Evolutionary conservation across 2,113 vertebrate genomes (phyloP).

Genomic region (Passer montanus): DNA sequence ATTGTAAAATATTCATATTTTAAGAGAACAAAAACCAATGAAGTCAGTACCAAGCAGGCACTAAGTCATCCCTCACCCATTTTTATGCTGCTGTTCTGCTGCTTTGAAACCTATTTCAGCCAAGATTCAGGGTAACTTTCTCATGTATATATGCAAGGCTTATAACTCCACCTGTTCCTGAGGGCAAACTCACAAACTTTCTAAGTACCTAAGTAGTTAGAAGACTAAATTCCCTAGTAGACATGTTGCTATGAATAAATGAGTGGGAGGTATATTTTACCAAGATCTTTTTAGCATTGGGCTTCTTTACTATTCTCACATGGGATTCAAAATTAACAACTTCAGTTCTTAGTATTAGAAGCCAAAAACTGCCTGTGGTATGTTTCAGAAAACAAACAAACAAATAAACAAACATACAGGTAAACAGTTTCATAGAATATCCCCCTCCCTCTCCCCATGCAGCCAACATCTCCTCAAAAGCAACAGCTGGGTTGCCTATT

Average conservation of each 20-base stretch:
- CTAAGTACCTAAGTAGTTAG: neutral
- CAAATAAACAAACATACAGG: neutral
- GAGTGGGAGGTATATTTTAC: neutral
- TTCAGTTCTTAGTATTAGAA: neutral
- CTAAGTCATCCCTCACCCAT: neutral
- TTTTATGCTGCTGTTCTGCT: neutral
- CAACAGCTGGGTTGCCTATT: neutral
- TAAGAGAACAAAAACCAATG: neutral
- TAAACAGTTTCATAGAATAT: neutral
- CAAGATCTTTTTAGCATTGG: neutral
- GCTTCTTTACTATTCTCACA: neutral
- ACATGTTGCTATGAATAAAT: neutral
- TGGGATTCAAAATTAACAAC: neutral
- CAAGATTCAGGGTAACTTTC: neutral
- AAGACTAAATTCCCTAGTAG: neutral
- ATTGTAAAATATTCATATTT: neutral
- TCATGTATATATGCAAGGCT: neutral
- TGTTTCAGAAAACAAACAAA: neutral
- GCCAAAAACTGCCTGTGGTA: neutral
- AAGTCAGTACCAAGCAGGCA: neutral
- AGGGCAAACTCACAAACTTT: neutral
- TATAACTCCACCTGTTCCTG: neutral
- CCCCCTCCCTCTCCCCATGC: fast-evolving
- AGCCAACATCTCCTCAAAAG: neutral
- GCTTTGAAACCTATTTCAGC: neutral